Evolutionary conservation across 2,113 vertebrate species (phyloP).

Genomic region (Ptilorrhoa leucosticta): DNA sequence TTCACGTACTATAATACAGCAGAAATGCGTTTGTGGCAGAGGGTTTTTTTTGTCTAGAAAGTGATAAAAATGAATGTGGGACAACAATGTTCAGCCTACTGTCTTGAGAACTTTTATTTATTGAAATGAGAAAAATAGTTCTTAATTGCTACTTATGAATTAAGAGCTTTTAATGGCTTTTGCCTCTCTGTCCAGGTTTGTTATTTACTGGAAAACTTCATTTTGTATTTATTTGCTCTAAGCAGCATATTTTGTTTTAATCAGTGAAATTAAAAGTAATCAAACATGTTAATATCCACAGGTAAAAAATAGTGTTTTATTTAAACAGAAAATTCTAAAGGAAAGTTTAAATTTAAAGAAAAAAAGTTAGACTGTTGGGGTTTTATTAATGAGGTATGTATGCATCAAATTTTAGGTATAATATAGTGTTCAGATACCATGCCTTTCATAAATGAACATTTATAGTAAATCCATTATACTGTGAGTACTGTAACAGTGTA

Average conservation of each 20-base stretch:
- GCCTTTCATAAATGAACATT: not conserved
- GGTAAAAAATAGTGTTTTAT: not conserved
- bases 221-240: not conserved
- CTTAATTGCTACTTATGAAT: not conserved
- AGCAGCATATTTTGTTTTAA: not conserved
- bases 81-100: not conserved
- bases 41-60: not conserved
- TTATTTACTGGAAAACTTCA: not conserved
- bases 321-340: not conserved
- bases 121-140: not conserved
- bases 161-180: slow-evolving; percentile 1
- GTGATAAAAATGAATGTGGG: not conserved
- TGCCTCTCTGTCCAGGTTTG: not conserved
- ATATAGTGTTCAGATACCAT: not conserved
- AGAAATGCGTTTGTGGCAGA: not conserved
- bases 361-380: fast-evolving
- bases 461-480: not conserved
- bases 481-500: not conserved
- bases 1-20: not conserved
- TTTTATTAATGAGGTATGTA: not conserved
- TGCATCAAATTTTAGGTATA: not conserved
- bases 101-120: not conserved
- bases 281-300: not conserved
- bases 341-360: not conserved
- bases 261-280: not conserved